Evolutionary conservation across 2,113 vertebrate species (phyloP).

Genomic region (Bucco capensis): DNA sequence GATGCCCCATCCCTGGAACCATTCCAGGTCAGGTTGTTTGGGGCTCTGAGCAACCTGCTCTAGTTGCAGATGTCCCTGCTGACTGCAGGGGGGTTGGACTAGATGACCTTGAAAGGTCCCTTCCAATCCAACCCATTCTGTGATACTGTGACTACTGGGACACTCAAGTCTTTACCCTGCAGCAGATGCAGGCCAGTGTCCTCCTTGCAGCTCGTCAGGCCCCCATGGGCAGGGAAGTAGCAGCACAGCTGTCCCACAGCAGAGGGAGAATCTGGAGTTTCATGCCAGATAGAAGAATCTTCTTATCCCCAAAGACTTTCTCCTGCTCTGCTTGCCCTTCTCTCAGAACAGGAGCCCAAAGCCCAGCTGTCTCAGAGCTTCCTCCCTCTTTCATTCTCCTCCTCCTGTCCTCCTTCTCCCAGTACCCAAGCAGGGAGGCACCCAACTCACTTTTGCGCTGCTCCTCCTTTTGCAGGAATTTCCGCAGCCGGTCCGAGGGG

Average conservation of each 20-base stretch:
- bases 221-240: background rate
- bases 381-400: background rate
- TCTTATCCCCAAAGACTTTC: background rate
- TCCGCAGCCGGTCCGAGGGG: constrained; percentile 84
- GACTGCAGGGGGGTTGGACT: too few relatives aligned
- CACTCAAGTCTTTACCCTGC: background rate
- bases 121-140: too few relatives aligned
- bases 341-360: background rate
- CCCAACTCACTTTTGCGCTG: constrained; percentile 80
- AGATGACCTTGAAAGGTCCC: too few relatives aligned
- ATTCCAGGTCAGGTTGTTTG: too few relatives aligned
- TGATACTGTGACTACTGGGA: background rate
- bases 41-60: too few relatives aligned
- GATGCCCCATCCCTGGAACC: too few relatives aligned
- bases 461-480: constrained; percentile 80
- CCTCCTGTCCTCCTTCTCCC: background rate
- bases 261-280: background rate
- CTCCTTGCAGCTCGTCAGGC: background rate
- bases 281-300: background rate
- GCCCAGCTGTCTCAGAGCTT: background rate
- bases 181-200: background rate
- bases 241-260: background rate
- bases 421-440: accelerated
- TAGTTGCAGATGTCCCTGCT: too few relatives aligned
- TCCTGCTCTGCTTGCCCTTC: background rate